Percentiles rank a stretch among this genome's conserved stretches.
Conservation (phyloP, 2,797 vertebrate genomes). For the Streptopelia turtur region DNA sequence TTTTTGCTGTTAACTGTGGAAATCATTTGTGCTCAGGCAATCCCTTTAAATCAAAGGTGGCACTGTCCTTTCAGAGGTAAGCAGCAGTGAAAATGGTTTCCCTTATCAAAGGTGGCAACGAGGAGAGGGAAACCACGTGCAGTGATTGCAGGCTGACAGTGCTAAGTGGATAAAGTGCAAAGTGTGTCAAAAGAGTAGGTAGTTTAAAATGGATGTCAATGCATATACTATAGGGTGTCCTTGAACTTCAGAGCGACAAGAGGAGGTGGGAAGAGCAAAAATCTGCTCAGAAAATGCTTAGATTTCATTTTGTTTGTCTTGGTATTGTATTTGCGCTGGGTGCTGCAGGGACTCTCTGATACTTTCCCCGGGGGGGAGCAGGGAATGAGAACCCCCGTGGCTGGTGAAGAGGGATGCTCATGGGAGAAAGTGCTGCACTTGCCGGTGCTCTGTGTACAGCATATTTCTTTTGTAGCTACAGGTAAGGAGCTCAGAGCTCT, state of each 20-base stretch:
- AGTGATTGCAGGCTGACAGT: background rate
- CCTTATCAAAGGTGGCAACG: background rate
- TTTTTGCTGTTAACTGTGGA: background rate
- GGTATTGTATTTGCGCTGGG: accelerated
- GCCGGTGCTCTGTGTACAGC: background rate
- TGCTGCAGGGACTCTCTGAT: background rate
- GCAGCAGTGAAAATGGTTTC: background rate
- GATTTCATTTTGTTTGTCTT: background rate
- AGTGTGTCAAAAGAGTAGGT: background rate
- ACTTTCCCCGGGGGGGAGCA: background rate
- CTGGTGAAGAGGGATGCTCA: background rate
- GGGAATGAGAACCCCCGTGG: background rate
- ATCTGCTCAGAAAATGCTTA: background rate
- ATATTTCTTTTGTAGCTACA: background rate
- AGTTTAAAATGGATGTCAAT: background rate
- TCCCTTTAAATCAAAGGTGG: background rate
- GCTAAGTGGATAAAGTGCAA: background rate
- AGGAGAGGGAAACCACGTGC: background rate
- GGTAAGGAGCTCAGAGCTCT: background rate
- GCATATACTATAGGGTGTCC: background rate
- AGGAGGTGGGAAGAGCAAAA: background rate
- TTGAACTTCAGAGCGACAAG: background rate
- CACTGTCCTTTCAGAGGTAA: background rate
- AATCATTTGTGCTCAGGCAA: background rate
- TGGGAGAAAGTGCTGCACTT: accelerated